Conservation (phyloP, 2,797 vertebrate genomes). For the Nyctibius grandis region DNA sequence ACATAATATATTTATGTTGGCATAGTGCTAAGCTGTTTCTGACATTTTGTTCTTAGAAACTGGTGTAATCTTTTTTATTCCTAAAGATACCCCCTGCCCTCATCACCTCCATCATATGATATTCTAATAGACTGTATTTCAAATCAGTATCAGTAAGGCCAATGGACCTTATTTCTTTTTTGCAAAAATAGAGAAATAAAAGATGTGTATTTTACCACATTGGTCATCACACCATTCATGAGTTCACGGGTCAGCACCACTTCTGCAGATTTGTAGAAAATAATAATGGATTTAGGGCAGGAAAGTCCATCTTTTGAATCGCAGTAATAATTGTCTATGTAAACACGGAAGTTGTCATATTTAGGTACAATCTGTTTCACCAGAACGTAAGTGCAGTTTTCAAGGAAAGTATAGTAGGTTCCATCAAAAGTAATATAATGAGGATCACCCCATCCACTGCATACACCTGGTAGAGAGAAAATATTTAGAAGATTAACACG, state of each 20-base stretch:
- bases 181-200: background rate
- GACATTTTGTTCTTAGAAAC: background rate
- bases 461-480: conserved; percentile 67
- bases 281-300: conserved; percentile 73
- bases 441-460: conserved; percentile 80
- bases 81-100: background rate
- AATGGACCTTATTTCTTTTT: background rate
- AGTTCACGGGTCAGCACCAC: conserved; percentile 65
- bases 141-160: background rate
- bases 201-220: conserved; percentile 65
- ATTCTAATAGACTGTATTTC: background rate
- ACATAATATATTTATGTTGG: background rate
- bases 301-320: conserved; percentile 64
- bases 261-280: conserved; percentile 69
- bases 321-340: conserved; percentile 75
- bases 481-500: background rate
- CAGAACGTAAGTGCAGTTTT: conserved; percentile 79
- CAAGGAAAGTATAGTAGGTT: conserved; percentile 77
- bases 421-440: conserved; percentile 82
- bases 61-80: rapidly evolving
- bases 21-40: background rate
- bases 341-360: conserved; percentile 74
- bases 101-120: background rate
- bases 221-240: conserved; percentile 52
- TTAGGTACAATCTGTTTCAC: conserved; percentile 74